Conservation (phyloP, 2,888 invertebrate species). For the Panzeria rudis region DNA sequence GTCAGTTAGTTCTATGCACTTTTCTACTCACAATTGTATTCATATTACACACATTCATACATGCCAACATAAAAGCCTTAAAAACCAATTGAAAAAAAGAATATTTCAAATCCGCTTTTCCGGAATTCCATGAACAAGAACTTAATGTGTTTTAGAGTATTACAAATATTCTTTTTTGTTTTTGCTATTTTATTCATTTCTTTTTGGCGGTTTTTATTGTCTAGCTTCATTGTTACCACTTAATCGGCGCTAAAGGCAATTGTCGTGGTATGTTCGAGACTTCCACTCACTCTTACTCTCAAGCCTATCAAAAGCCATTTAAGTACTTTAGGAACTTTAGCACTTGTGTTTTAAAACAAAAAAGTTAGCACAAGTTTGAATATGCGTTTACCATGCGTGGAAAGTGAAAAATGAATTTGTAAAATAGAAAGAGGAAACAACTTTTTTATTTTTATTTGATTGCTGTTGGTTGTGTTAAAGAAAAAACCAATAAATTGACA, state of each 20-base stretch:
- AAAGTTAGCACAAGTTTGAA: slow-evolving; percentile 60
- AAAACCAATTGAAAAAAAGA: slow-evolving; percentile 35
- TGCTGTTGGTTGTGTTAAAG: slow-evolving; percentile 60
- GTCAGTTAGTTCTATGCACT: slow-evolving; percentile 39
- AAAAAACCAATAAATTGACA: slow-evolving; percentile 73
- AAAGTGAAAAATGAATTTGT: slow-evolving; percentile 57
- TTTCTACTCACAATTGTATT: background rate
- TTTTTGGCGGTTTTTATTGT: slow-evolving; percentile 69
- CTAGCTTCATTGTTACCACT: slow-evolving; percentile 70
- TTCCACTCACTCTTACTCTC: slow-evolving; percentile 8
- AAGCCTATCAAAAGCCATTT: slow-evolving; percentile 38
- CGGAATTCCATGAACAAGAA: slow-evolving; percentile 62
- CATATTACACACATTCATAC: background rate
- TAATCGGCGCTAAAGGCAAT: slow-evolving; percentile 67
- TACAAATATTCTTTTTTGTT: slow-evolving; percentile 25
- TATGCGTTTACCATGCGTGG: slow-evolving; percentile 66
- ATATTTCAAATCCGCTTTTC: slow-evolving; percentile 69
- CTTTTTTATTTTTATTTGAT: slow-evolving; percentile 57
- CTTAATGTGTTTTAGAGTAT: slow-evolving; percentile 61
- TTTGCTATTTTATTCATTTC: slow-evolving; percentile 35
- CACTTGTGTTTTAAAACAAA: slow-evolving; percentile 26
- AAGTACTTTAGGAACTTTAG: slow-evolving; percentile 59
- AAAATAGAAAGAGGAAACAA: slow-evolving; percentile 25
- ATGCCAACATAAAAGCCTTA: slow-evolving; percentile 26
- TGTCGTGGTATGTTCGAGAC: slow-evolving; percentile 62